Base-by-base conservation (phyloP, 2,797 vertebrate genomes). In the Neosilurus mollespiculum region DNA sequence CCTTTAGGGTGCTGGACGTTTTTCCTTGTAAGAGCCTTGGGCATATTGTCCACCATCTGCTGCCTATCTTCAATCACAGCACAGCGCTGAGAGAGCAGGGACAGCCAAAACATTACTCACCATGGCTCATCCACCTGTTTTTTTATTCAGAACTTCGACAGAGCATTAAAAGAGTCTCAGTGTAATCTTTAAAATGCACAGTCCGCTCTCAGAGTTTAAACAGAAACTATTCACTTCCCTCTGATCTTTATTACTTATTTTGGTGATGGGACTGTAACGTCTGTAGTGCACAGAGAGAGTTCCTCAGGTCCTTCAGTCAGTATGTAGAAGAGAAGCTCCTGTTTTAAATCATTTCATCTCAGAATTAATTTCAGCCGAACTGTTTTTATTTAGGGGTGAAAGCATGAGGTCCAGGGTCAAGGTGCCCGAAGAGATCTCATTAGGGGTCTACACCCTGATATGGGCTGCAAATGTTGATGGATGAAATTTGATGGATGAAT, bases 31-130 rank as follows among this genome's bases (percentile, higher is more conserved):
- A 75, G 81, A 66, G 83, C 66, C 24, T 24, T 80, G 54, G 81
- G 65, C 84, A 88, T 87, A 88, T 87, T 86, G 87, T 79, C 18
- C 78, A 83, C 81, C 88, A 89, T 88, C 83, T 87, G 88, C 70
- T 82, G 83, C 87, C 89, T 86, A 87, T 91, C 90, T 85, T 87
- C 88, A 64, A 81, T 82, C 71, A 71, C 82, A 81, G 30, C 11
- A 26, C 54, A 80, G 81, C 66, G 72, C 67, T 43, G 58, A 65
- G 70, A 72, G 49, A 22, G 54, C 56, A 76, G 18, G 24, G 73
- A 59, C 54, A 8, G 80, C 26, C 71, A 83, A 34, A 34, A 67
- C 67, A 84, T 84, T 78, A 86, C 78, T 87, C 72, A 75, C 24
- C 72, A 75, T 2, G 16, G 51, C 62, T 66, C 61, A 59, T 77